Evolutionary conservation across 2,113 vertebrate species (phyloP), one percentile per base, ranked within the genome.

Genomic region (Corvus cornix): DNA sequence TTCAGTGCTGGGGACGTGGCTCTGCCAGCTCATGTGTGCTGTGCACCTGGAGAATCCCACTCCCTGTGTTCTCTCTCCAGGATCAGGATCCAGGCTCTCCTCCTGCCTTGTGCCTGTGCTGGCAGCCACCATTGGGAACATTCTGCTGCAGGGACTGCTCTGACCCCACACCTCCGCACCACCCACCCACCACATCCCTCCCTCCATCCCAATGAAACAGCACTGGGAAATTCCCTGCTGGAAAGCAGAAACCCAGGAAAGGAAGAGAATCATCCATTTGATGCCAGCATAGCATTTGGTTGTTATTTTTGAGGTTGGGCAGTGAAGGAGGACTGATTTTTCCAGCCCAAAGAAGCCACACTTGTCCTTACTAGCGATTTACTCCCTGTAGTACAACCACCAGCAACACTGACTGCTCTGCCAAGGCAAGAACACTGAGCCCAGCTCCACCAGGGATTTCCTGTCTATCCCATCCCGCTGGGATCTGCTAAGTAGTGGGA

Each of bases 1-100:
- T 35, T 23, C 67, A 18, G 23, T 0, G 22, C 31, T 1, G 63
- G 11, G 18, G 5, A 4, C 0, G 2, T 20, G 43, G 26, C 26
- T 30, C 28, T 23, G 49, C 49, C 49, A 26, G 24, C 49, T 49
- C 24, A 15, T 7, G 49, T 49, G 49, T 49, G 24, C 49, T 26
- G 49, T 26, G 13, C 49, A 49, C 49, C 49, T 39, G 81, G 39
- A 69, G 20, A 6, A 37, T 7, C 9, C 51, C 2, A 6, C 5
- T 58, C 12, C 19, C 63, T 13, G 10, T 49, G 7, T 9, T 70
- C 30, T 66, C 68, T 46, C 13, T 5, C 13, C 14, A 97, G 97
- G 86, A 7, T 86, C 96, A 0, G 88, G 90, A 11, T 39, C 73
- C 88, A 51, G 62, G 6, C 68, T 81, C 56, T 81, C 44, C 52